Conservation (phyloP, 2,797 vertebrate species). For the Syngnathus acus region DNA sequence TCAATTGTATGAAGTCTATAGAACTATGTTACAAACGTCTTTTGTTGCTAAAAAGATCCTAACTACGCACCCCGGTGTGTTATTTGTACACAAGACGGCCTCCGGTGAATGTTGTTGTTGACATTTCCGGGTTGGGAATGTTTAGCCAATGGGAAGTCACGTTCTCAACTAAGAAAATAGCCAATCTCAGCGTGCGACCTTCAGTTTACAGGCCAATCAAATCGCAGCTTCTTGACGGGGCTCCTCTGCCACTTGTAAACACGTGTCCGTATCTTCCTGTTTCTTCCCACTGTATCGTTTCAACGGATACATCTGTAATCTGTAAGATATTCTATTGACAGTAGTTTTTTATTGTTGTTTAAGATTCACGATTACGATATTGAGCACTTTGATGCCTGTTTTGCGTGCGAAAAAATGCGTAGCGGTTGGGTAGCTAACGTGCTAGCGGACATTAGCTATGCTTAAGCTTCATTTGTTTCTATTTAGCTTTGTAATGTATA, state of each 20-base stretch:
- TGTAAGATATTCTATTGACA: slow-evolving; percentile 14
- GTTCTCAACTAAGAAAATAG: no score
- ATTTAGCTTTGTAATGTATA: no score
- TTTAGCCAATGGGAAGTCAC: neutral
- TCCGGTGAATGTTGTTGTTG: neutral
- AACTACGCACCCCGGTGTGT: neutral
- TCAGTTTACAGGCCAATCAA: slow-evolving; percentile 47
- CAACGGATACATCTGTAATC: neutral
- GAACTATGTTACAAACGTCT: neutral
- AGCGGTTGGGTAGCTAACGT: neutral
- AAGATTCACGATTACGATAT: neutral
- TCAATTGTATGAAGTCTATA: neutral
- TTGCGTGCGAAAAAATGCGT: neutral
- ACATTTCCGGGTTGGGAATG: neutral
- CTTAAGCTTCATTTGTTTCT: no score
- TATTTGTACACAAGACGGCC: neutral
- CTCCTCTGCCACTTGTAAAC: slow-evolving; percentile 28
- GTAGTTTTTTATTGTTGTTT: no score
- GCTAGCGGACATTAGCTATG: neutral
- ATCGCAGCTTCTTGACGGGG: neutral
- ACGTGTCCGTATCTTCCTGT: slow-evolving; percentile 30
- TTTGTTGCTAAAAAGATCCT: neutral
- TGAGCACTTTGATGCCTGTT: no score
- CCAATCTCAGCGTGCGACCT: neutral
- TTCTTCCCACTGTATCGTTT: neutral